Evolutionary conservation across 2,797 vertebrate species (phyloP).

Genomic region (Lutra lutra): DNA sequence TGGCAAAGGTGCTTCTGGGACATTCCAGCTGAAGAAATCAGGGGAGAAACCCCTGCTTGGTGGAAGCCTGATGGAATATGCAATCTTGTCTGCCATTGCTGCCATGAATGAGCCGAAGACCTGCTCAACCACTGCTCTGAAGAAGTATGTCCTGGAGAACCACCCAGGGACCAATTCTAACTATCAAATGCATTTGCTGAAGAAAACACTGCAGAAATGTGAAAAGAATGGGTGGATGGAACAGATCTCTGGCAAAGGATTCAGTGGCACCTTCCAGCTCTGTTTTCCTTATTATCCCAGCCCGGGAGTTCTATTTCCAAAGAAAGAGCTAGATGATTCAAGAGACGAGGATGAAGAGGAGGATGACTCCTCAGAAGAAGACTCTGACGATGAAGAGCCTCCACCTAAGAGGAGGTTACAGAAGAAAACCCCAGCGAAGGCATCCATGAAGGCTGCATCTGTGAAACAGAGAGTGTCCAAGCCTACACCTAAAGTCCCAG

Average conservation of each 20-base stretch:
- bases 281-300: conserved; percentile 98
- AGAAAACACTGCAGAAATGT: conserved; percentile 97
- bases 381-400: conserved; percentile 93
- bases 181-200: conserved; percentile 93
- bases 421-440: conserved; percentile 91
- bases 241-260: conserved; percentile 97
- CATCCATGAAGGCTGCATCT: conserved; percentile 87
- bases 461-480: conserved; percentile 88
- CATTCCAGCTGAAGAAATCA: conserved; percentile 97
- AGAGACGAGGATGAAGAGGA: conserved; percentile 89
- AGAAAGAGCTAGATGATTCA: conserved; percentile 90
- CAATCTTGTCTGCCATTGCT: conserved; percentile 95
- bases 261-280: conserved; percentile 97
- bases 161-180: conserved; percentile 94
- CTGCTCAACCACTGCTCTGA: conserved; percentile 96
- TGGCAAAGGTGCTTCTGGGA: conserved; percentile 97
- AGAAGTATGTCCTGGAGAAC: conserved; percentile 94
- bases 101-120: conserved; percentile 99
- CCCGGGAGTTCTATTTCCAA: conserved; percentile 95
- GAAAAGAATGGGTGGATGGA: conserved; percentile 99
- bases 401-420: conserved; percentile 91
- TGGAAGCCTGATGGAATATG: conserved; percentile 94
- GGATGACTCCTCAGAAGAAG: conserved; percentile 87
- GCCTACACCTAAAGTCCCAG: conserved; percentile 87
- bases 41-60: conserved; percentile 94